Conservation (phyloP, 2,797 vertebrate genomes). For the Miopithecus talapoin region DNA sequence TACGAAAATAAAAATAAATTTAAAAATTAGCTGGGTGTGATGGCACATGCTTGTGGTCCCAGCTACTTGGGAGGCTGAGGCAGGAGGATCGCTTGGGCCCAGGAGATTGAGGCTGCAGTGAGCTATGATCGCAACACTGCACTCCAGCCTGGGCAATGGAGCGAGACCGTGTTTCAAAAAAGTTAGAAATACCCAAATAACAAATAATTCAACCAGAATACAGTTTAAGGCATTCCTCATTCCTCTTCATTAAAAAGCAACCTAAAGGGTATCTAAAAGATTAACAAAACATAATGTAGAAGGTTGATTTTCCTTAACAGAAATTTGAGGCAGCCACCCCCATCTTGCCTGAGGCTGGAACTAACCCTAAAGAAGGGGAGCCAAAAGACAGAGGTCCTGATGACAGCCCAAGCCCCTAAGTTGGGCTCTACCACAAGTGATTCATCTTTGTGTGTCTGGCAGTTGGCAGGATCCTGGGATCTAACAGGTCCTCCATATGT, state of each 20-base stretch:
- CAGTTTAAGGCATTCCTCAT: background rate
- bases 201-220: background rate
- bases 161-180: too few relatives aligned
- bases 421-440: background rate
- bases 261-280: background rate
- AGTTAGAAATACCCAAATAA: too few relatives aligned
- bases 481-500: fast-evolving
- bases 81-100: too few relatives aligned
- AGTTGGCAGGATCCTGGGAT: background rate
- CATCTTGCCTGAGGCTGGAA: background rate
- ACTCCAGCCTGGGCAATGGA: too few relatives aligned
- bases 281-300: fast-evolving
- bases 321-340: background rate
- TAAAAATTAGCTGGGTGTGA: too few relatives aligned
- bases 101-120: too few relatives aligned
- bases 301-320: background rate
- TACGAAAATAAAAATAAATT: too few relatives aligned
- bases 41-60: too few relatives aligned
- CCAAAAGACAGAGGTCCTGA: too few relatives aligned
- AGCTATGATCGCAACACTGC: too few relatives aligned
- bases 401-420: fast-evolving
- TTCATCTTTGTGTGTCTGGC: background rate
- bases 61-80: too few relatives aligned
- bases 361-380: background rate
- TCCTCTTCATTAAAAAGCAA: background rate